Conservation (phyloP, 2,888 invertebrate genomes). For the Tetheella fluctuosa region DNA sequence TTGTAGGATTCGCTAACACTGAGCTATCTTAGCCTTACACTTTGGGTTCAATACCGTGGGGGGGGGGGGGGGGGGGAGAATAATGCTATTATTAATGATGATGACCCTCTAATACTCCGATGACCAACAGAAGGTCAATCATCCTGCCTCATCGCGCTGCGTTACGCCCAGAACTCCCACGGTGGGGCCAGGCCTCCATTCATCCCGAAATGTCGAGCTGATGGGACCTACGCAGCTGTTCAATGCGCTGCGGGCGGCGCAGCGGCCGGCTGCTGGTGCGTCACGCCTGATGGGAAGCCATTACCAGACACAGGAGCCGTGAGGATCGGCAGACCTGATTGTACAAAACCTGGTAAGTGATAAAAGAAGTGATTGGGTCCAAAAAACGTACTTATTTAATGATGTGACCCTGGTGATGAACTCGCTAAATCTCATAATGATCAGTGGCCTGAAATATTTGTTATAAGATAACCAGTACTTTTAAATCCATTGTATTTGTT, state of each 20-base stretch:
- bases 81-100: neutral
- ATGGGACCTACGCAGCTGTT: slow-evolving; percentile 93
- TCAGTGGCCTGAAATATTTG: too few relatives aligned
- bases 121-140: slow-evolving; percentile 67
- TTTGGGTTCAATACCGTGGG: too few relatives aligned
- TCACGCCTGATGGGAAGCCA: slow-evolving; percentile 92
- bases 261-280: slow-evolving; percentile 95
- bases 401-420: too few relatives aligned
- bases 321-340: slow-evolving; percentile 88
- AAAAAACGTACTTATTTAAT: too few relatives aligned
- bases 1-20: too few relatives aligned
- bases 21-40: too few relatives aligned
- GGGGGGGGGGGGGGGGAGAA: too few relatives aligned
- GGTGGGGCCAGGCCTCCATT: slow-evolving; percentile 81
- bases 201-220: slow-evolving; percentile 91
- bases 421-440: too few relatives aligned
- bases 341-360: slow-evolving; percentile 79
- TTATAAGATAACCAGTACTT: too few relatives aligned
- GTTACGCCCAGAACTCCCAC: slow-evolving; percentile 69
- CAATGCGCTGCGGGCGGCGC: slow-evolving; percentile 92
- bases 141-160: slow-evolving; percentile 76
- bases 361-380: too few relatives aligned
- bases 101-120: slow-evolving; percentile 9
- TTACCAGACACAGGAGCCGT: slow-evolving; percentile 90
- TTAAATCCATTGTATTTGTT: too few relatives aligned